These are phyloP conservation scores for Protodeltote pygarga DNA, from an alignment of 2,888 invertebrate species.

Conservation along the genomic window DNA sequence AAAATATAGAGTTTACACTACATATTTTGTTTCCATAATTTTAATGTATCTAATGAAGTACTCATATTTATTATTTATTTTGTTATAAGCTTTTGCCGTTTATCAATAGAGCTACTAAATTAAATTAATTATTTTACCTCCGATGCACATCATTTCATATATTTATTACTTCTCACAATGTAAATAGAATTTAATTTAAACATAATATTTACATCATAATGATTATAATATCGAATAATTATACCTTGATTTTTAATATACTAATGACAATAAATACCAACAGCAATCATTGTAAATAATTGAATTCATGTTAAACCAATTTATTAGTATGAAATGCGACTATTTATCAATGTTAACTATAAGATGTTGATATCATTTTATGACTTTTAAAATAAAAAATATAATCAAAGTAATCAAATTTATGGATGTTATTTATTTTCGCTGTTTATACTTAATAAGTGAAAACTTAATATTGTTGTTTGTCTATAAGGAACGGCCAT, in stretches of 20 bases:
- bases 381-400: conserved; percentile 85
- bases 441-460: too few species aligned
- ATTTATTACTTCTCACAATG: conserved; percentile 1
- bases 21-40: too few species aligned
- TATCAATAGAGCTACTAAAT: too few species aligned
- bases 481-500: too few species aligned
- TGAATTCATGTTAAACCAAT: conserved; percentile 69
- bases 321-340: conserved; percentile 60
- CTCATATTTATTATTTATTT: too few species aligned
- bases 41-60: too few species aligned
- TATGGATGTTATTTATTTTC: conserved; percentile 39
- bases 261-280: conserved; percentile 77
- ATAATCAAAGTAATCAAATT: conserved; percentile 63
- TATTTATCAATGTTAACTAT: conserved; percentile 85
- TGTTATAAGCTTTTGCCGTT: too few species aligned
- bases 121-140: too few species aligned
- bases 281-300: conserved; percentile 76
- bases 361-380: conserved; percentile 87
- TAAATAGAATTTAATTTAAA: conserved; percentile 18
- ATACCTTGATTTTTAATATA: conserved; percentile 35
- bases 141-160: too few species aligned
- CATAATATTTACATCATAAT: conserved; percentile 15
- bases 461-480: too few species aligned
- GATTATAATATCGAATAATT: conserved; percentile 17
- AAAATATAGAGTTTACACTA: too few species aligned